phyloP scores from a whole-genome alignment of 64 coral and sea anemone species.

The Dendrophyllia cribrosa region DNA sequence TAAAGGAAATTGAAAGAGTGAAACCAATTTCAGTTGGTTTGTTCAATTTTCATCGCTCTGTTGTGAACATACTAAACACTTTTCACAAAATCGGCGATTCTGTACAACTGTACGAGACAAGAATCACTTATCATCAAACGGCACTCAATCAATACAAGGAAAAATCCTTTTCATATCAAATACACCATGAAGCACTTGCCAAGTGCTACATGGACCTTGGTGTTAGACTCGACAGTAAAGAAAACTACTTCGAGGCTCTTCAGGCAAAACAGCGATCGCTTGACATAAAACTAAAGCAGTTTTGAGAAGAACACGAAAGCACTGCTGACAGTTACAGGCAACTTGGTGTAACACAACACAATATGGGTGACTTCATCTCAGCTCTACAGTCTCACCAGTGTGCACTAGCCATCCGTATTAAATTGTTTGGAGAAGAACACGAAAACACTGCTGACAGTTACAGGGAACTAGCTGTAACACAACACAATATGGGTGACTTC shows the following conservation, averaged over 20 bases:
- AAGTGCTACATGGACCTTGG: neutral
- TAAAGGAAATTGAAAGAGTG: neutral
- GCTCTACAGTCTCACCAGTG: neutral
- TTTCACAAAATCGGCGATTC: neutral
- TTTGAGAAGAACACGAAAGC: neutral
- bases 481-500: neutral
- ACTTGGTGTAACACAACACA: neutral
- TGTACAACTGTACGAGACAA: neutral
- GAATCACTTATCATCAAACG: neutral
- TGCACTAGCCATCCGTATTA: neutral
- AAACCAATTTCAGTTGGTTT: neutral
- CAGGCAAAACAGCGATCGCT: neutral
- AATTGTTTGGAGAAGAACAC: neutral
- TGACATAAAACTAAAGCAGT: neutral
- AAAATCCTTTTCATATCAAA: neutral
- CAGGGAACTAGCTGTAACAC: neutral
- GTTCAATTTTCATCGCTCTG: neutral
- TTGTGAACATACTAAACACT: neutral
- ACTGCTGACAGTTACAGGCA: neutral
- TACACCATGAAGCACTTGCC: neutral
- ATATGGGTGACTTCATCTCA: neutral
- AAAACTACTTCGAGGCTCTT: neutral
- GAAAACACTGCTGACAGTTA: neutral
- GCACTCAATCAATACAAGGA: neutral
- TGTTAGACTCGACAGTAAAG: too few relatives aligned